Evolutionary conservation across 2,888 invertebrate species (phyloP).

Genomic region (Apodemia hepburni): DNA sequence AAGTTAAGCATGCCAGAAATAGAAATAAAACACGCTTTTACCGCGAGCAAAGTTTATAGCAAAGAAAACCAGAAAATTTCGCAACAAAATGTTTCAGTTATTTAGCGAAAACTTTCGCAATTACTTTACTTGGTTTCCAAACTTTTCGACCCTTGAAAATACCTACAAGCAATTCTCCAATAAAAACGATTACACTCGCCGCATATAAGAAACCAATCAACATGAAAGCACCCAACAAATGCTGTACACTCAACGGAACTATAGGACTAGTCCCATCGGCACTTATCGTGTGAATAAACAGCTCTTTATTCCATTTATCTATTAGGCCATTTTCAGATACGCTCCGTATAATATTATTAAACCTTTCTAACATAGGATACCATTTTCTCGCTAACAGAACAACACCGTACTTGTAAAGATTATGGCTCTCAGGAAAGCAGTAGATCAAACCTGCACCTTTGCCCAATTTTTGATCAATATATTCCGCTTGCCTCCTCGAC

Average conservation of each 20-base stretch:
- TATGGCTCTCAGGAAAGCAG: slow-evolving; percentile 68
- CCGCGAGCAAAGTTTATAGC: slow-evolving; percentile 10
- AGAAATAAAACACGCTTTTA: too few relatives aligned
- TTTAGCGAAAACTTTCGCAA: slow-evolving; percentile 4
- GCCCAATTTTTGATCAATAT: slow-evolving; percentile 65
- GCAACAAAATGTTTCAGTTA: slow-evolving; percentile 10
- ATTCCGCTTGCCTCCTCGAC: slow-evolving; percentile 66
- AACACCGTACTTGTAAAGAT: slow-evolving; percentile 74
- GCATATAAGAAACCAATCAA: slow-evolving; percentile 65
- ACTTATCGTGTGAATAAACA: slow-evolving; percentile 50
- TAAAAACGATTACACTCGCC: slow-evolving; percentile 53
- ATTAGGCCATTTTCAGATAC: slow-evolving; percentile 72
- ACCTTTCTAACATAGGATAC: slow-evolving; percentile 66
- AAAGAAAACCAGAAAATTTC: slow-evolving; percentile 2
- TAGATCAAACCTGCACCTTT: slow-evolving; percentile 62
- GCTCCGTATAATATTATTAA: slow-evolving; percentile 68
- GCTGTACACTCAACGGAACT: slow-evolving; percentile 57
- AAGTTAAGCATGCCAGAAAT: too few relatives aligned
- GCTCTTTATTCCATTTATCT: slow-evolving; percentile 70
- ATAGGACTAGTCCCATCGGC: slow-evolving; percentile 50
- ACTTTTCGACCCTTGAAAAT: slow-evolving; percentile 5
- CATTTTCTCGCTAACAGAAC: slow-evolving; percentile 65
- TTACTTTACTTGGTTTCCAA: slow-evolving; percentile 12
- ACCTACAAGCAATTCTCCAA: slow-evolving; percentile 47
- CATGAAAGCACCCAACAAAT: slow-evolving; percentile 71